Percentiles rank a stretch among this genome's conserved stretches.
Evolutionary conservation across 2,113 vertebrate genomes (phyloP).

Genomic region (Dolichallabes microphthalmus): DNA sequence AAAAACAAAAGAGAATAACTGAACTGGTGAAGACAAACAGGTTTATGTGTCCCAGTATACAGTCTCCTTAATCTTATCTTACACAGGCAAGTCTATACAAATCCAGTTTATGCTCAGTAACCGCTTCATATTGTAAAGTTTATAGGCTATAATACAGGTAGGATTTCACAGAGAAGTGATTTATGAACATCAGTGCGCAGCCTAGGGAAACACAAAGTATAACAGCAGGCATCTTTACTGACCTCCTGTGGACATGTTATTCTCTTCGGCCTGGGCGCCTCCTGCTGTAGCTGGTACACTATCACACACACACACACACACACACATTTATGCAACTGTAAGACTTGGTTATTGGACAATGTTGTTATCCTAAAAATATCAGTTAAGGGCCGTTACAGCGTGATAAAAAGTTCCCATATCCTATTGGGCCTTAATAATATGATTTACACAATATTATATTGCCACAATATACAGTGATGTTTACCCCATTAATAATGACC

Average conservation of each 20-base stretch:
- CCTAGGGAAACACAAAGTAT: not conserved
- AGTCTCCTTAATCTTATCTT: conserved; percentile 16
- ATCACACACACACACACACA: conserved; percentile 46
- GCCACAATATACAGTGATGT: not conserved
- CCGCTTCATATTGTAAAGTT: not conserved
- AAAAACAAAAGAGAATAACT: conserved; percentile 43
- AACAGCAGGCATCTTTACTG: conserved; percentile 61
- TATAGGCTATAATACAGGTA: not conserved
- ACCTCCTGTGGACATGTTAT: conserved; percentile 93
- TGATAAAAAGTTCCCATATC: not conserved
- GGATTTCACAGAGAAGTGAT: conserved; percentile 18
- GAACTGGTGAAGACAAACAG: not conserved
- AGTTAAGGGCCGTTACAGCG: not conserved
- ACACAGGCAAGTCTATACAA: conserved; percentile 6
- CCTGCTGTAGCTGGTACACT: conserved; percentile 98
- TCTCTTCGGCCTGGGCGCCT: conserved; percentile 94
- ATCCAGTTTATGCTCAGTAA: not conserved
- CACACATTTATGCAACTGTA: not conserved
- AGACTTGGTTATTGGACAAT: not conserved
- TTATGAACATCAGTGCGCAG: not conserved
- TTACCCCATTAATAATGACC: not conserved
- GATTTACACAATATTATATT: not conserved
- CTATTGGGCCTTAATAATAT: not conserved
- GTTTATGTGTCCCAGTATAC: conserved; percentile 8
- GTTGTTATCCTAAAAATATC: not conserved